Evolutionary conservation across 2,888 invertebrate species (phyloP).

Genomic region (Scaptodrosophila latifasciaeformis): DNA sequence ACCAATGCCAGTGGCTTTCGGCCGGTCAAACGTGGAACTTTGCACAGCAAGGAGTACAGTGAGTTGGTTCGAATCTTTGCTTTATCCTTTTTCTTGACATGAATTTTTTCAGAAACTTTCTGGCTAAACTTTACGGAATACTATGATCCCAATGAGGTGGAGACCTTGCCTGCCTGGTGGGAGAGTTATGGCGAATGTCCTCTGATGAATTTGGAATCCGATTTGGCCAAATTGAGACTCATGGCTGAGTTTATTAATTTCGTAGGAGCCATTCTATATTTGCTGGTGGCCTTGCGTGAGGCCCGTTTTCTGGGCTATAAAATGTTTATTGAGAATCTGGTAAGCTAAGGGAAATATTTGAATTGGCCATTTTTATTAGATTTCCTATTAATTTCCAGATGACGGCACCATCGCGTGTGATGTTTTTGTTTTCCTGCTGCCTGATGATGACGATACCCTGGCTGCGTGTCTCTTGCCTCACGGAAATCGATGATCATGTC

Average conservation of each 20-base stretch:
- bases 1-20: constrained; percentile 23
- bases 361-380: not conserved
- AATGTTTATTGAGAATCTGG: constrained; percentile 96
- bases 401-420: constrained; percentile 91
- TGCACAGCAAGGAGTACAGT: constrained; percentile 60
- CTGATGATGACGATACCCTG: constrained; percentile 91
- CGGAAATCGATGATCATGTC: constrained; percentile 92
- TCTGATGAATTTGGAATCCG: constrained; percentile 71
- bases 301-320: constrained; percentile 92
- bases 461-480: constrained; percentile 87
- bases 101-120: constrained; percentile 67
- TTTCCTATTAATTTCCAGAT: constrained; percentile 77
- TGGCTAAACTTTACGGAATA: constrained; percentile 74
- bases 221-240: constrained; percentile 78
- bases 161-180: constrained; percentile 70
- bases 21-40: constrained; percentile 40
- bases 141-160: constrained; percentile 62
- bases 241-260: constrained; percentile 86
- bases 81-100: not conserved
- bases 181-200: constrained; percentile 73
- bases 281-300: constrained; percentile 89
- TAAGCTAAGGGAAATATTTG: constrained; percentile 72
- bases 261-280: constrained; percentile 88
- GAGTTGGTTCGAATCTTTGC: not conserved
- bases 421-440: constrained; percentile 95